Evolutionary conservation across 2,888 invertebrate genomes (phyloP), one percentile per base, ranked within the genome.

Genomic region (Drosophila nr. medialis): DNA sequence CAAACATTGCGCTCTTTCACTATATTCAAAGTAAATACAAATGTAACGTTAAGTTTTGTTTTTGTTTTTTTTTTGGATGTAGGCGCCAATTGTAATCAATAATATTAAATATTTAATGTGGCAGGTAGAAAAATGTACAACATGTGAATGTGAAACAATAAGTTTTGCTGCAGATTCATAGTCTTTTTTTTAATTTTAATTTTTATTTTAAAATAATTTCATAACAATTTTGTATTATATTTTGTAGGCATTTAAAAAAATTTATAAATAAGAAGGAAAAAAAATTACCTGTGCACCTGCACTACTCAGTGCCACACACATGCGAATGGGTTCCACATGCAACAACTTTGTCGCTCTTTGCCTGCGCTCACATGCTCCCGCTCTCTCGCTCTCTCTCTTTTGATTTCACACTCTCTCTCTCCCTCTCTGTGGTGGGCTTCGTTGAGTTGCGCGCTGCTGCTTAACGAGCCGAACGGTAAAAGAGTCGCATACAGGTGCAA

Each of bases 21-120:
- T 54, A 59, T n/a, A 38, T 38, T 55, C 63, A 63, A 67, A 90
- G 88, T 90, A 64, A 86, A 86, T 83, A 88, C 89, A 84, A 24
- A 88, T 74, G 89, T 88, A 86, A 83, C 89, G 81, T 80, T 76
- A 62, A 78, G 79, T 72, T 89, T 71, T 81, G 72, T 77, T 54
- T 64, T 68, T 89, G 69, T 74, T 75, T 77, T 56, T 63, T 74
- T 45, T 54, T 69, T 32, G 32, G 0, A 58, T 51, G 72, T 54
- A 34, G 60, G 66, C 64, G 68, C 78, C 72, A 90, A 88, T 82
- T 89, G 90, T 86, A 91, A 91, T 91, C 91, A 91, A 91, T 91
- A 91, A 91, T 92, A 89, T 91, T 92, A 90, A 92, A 92, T 91
- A 92, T 92, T 91, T 91, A 91, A 92, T 91, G 81, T 67, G 77